Evolutionary conservation across 1,140 invertebrate genomes (phyloP), one percentile per base, ranked within the genome.

Genomic region (Ganaspis sp.): DNA sequence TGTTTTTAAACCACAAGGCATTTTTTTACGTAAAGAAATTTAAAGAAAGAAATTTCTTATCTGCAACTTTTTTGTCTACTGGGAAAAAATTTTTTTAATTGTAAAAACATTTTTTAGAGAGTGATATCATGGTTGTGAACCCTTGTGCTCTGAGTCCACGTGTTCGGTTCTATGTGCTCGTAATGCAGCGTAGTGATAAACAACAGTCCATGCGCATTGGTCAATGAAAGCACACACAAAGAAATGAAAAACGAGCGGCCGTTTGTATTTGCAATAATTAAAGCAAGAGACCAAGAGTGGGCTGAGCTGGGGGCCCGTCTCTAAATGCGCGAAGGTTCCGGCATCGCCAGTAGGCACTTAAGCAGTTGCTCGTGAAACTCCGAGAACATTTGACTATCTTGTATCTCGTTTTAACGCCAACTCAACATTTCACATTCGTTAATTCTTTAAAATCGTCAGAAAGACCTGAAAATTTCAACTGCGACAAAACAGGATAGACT

Each of bases 301-400:
- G 4, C 26, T 64, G 9, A 29, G 15, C 23, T 64, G 58, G 23
- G 58, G 23, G 58, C 58, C 15, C 23, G 15, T 29, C 58, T 29
- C 58, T 64, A 29, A 49, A 17, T n/a, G 45, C n/a, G 45, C 45
- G 15, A 49, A 49, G n/a, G 12, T 49, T 49, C 5, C 45, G n/a
- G 15, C 17, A 49, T n/a, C 45, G 45, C 6, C 45, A n/a, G 15
- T 45, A 49, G 45, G 45, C 45, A 17, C 45, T 49, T 49, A 17
- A n/a, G n/a, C 58, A 64, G 58, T 64, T 64, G 58, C 58, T 64
- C 58, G 58, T 64, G 26, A n/a, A 64, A 64, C 58, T 34, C 58
- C 23, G 58, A 64, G 58, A 64, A 64, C 23, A 64, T 64, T 15
- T 29, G 23, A 64, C 12, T 15, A 26, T 29, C 19, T 26, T 26